These are phyloP conservation scores for Sebastes taczanowskii DNA, from an alignment of 2,797 vertebrate genomes.

Conservation along the genomic window DNA sequence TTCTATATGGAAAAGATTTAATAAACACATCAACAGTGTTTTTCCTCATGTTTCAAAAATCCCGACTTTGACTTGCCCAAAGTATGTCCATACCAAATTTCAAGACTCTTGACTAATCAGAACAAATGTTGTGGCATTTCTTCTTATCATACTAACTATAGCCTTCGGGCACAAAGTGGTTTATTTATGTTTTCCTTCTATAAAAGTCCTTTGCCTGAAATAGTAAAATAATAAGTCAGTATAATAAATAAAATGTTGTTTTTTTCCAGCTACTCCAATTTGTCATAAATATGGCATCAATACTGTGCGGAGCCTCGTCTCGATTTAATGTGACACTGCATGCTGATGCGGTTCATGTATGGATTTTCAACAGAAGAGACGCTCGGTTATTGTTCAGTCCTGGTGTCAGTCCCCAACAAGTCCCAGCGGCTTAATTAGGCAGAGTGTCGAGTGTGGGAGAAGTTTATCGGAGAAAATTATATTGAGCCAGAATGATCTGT, in stretches of 20 bases:
- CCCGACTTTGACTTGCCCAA: too few species aligned
- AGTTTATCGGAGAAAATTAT: constrained; percentile 68
- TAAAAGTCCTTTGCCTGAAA: not conserved
- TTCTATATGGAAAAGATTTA: too few species aligned
- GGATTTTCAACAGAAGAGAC: constrained; percentile 17
- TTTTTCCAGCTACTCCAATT: not conserved
- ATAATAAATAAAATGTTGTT: not conserved
- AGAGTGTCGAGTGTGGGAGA: constrained; percentile 40
- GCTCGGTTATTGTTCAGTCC: constrained; percentile 16
- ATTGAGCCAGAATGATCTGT: constrained; percentile 60
- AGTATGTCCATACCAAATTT: not conserved
- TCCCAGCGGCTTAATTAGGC: constrained; percentile 72
- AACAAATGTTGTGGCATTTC: too few species aligned
- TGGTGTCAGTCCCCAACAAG: constrained; percentile 42
- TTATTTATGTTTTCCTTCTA: not conserved
- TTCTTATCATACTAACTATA: not conserved
- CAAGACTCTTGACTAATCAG: not conserved
- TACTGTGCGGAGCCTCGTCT: not conserved
- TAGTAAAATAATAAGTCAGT: not conserved
- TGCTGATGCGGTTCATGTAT: constrained; percentile 3
- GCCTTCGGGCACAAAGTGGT: not conserved
- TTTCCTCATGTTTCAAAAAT: too few species aligned
- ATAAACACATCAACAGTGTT: too few species aligned
- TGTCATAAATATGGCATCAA: not conserved
- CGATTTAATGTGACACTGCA: not conserved